Percentiles rank a stretch among this genome's conserved stretches.
Conservation (phyloP, 2,113 vertebrate species). For the Dryoscopus gambensis region DNA sequence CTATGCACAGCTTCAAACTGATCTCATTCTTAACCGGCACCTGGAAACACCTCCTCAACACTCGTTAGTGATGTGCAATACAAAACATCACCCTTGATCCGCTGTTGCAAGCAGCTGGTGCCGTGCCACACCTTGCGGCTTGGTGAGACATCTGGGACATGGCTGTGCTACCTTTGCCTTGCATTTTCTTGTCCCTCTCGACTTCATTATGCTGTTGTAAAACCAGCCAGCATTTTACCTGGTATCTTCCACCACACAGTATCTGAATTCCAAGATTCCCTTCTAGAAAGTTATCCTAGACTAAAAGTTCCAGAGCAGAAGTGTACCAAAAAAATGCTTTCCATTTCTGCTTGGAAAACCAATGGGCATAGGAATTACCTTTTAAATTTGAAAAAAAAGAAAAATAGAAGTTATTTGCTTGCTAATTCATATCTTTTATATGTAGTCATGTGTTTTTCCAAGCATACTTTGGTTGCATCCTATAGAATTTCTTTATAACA, state of each 20-base stretch:
- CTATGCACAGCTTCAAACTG: background rate
- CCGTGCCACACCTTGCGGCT: background rate
- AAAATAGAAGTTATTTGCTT: background rate
- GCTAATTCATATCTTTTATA: rapidly evolving
- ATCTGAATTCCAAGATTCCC: background rate
- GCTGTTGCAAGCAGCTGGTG: background rate
- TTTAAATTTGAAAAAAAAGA: background rate
- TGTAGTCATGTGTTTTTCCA: background rate
- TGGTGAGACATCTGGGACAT: background rate
- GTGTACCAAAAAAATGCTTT: background rate
- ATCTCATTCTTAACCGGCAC: background rate
- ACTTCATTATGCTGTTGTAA: background rate
- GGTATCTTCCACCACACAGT: background rate
- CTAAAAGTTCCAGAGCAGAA: background rate
- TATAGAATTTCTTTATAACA: background rate
- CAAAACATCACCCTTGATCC: background rate
- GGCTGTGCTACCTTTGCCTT: background rate
- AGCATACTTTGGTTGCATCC: background rate
- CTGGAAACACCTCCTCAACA: background rate
- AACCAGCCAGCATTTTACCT: background rate
- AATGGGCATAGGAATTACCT: background rate
- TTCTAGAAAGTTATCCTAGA: background rate
- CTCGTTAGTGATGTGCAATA: rapidly evolving
- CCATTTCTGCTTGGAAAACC: background rate
- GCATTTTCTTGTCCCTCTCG: background rate